phyloP scores from a whole-genome alignment of 2,888 invertebrate genomes.

The Sarcophaga carnaria region DNA sequence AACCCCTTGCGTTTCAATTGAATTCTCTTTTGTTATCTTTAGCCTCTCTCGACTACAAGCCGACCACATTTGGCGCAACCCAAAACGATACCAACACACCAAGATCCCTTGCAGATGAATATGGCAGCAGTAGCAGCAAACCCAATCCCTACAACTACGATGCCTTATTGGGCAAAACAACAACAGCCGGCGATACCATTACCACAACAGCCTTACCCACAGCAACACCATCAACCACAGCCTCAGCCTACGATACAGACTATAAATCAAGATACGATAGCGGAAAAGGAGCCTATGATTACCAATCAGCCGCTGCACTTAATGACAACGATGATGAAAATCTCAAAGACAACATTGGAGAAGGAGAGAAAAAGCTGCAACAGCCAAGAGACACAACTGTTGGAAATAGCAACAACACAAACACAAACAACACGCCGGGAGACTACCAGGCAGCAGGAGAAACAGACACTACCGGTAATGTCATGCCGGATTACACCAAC shows the following conservation, averaged over 20 bases:
- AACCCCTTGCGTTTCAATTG: neutral
- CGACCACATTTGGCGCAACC: constrained; percentile 79
- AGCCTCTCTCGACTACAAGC: constrained; percentile 81
- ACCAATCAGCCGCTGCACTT: constrained; percentile 69
- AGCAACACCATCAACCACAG: constrained; percentile 68
- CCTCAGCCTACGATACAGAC: constrained; percentile 62
- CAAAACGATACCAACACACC: constrained; percentile 71
- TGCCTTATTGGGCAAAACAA: constrained; percentile 70
- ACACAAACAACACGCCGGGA: constrained; percentile 61
- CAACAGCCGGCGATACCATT: constrained; percentile 57
- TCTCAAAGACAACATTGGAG: constrained; percentile 80
- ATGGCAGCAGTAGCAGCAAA: constrained; percentile 69
- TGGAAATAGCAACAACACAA: constrained; percentile 67
- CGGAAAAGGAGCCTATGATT: constrained; percentile 61
- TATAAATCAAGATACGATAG: constrained; percentile 67
- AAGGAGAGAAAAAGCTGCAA: constrained; percentile 79
- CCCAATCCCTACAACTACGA: constrained; percentile 74
- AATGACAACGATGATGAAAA: constrained; percentile 81
- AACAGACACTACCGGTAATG: constrained; percentile 44
- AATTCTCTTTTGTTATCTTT: neutral
- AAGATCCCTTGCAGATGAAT: constrained; percentile 74
- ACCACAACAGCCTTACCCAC: constrained; percentile 69
- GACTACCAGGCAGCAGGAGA: constrained; percentile 50
- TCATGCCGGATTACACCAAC: constrained; percentile 56
- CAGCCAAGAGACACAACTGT: constrained; percentile 68